These are phyloP conservation scores for Drosophila lacicola DNA, from an alignment of 2,888 invertebrate genomes.

Conservation along the genomic window DNA sequence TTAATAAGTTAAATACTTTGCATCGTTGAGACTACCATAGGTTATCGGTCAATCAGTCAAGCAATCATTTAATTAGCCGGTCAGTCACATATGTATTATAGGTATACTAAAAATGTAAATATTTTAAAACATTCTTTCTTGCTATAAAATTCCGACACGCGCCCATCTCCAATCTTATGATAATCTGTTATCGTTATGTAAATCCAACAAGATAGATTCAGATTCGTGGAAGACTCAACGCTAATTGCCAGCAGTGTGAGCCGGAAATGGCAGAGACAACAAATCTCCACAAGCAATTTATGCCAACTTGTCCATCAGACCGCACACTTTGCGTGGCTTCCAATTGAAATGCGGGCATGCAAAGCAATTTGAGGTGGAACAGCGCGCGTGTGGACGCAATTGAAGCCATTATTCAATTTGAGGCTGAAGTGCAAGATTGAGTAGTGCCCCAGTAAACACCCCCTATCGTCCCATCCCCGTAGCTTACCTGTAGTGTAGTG, in stretches of 20 bases:
- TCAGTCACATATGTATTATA: neutral
- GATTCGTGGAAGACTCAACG: constrained; percentile 1
- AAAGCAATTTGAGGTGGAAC: constrained; percentile 46
- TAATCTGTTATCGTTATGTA: constrained; percentile 13
- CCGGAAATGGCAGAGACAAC: constrained; percentile 52
- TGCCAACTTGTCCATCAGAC: constrained; percentile 44
- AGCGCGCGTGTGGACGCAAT: constrained; percentile 34
- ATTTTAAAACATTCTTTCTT: neutral
- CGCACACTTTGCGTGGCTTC: constrained; percentile 25
- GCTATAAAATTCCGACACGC: constrained; percentile 1
- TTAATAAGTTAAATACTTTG: too few relatives aligned
- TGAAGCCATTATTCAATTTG: constrained; percentile 59
- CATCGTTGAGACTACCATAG: too few relatives aligned
- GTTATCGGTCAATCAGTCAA: neutral
- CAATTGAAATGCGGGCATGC: constrained; percentile 65
- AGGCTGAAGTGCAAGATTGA: constrained; percentile 50
- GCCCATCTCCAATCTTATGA: neutral
- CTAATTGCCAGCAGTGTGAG: constrained; percentile 37
- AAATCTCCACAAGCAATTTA: constrained; percentile 60
- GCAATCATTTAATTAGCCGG: neutral
- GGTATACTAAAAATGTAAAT: neutral
- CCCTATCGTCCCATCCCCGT: neutral
- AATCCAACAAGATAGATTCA: constrained; percentile 1
- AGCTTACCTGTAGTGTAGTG: constrained; percentile 84
- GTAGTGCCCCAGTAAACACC: neutral